Evolutionary conservation across 2,113 vertebrate species (phyloP).

Genomic region (Leucoraja erinaceus): DNA sequence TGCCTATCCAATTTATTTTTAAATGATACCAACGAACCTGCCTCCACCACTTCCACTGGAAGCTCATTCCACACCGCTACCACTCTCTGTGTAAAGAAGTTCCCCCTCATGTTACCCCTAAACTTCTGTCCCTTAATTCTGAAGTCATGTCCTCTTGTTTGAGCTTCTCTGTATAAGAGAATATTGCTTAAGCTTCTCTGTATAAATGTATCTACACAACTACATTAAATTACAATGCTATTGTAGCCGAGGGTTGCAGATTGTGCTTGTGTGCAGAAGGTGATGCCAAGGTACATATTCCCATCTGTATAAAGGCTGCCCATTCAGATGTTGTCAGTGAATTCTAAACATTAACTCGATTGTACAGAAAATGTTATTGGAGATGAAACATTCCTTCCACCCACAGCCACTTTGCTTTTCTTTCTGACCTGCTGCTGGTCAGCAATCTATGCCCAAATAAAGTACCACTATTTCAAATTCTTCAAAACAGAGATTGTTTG

Average conservation of each 20-base stretch:
- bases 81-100: no score
- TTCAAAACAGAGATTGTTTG: background rate
- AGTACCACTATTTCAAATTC: background rate
- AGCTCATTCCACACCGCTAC: no score
- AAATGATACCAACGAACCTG: no score
- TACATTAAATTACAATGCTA: background rate
- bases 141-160: no score
- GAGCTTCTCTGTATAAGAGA: no score
- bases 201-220: background rate
- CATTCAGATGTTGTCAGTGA: background rate
- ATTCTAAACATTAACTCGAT: background rate
- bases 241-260: background rate
- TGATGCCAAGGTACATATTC: background rate
- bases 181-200: background rate
- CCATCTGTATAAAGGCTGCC: background rate
- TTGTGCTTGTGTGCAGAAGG: background rate
- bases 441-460: background rate
- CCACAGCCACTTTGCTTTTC: background rate
- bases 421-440: background rate
- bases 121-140: no score
- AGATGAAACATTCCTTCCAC: background rate
- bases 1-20: no score
- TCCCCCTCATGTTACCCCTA: no score
- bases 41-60: no score
- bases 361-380: background rate